These are phyloP conservation scores for Burhinus oedicnemus DNA, from an alignment of 2,113 vertebrate genomes.

Conservation along the genomic window DNA sequence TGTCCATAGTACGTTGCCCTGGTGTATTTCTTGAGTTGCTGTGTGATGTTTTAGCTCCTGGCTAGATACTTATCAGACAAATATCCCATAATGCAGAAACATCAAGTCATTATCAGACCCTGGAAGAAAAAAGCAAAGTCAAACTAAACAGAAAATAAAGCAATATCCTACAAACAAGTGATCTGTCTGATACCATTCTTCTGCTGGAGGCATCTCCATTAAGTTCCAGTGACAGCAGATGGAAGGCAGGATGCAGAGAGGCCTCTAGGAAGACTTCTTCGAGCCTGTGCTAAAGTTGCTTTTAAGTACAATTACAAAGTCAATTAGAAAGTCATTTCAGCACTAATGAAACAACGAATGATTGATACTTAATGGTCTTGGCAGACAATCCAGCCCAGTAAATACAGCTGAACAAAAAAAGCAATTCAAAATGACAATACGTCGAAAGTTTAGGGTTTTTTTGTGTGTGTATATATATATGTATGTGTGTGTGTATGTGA, in stretches of 20 bases:
- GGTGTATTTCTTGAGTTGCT: background rate
- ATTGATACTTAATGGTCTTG: constrained; percentile 45
- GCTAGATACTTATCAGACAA: background rate
- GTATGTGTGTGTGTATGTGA: no score
- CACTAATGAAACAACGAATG: constrained; percentile 55
- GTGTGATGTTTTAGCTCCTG: background rate
- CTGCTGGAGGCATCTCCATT: background rate
- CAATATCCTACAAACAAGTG: background rate
- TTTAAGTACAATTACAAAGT: constrained; percentile 65
- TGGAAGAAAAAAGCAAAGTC: constrained; percentile 2
- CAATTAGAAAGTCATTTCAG: constrained; percentile 67
- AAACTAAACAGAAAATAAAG: constrained; percentile 3
- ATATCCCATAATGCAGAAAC: background rate
- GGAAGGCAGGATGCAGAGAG: constrained; percentile 3
- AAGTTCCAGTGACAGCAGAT: constrained; percentile 26
- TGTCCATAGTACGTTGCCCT: background rate
- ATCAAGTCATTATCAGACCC: background rate
- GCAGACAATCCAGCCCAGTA: constrained; percentile 6
- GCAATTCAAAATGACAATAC: background rate
- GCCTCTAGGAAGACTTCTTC: constrained; percentile 20
- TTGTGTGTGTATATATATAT: accelerated
- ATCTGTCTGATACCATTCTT: background rate
- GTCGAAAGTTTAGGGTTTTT: background rate
- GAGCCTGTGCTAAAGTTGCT: constrained; percentile 44
- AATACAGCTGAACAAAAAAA: constrained; percentile 34